Percentiles rank a stretch among this genome's conserved stretches.
Conservation (phyloP, 2,113 vertebrate species). For the Notechis scutatus region DNA sequence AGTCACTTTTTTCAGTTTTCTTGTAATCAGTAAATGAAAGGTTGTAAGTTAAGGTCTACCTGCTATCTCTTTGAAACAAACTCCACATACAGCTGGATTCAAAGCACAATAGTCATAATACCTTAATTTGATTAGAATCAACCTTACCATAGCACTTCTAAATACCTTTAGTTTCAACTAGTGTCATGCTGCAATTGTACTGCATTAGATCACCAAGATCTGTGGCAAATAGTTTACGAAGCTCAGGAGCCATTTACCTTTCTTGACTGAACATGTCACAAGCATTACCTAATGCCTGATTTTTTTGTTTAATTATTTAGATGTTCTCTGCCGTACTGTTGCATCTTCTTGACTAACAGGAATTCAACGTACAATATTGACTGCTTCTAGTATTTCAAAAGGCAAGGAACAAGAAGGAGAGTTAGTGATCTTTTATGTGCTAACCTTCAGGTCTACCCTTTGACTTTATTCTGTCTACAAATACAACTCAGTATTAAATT, state of each 20-base stretch:
- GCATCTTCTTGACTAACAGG: background rate
- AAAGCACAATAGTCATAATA: background rate
- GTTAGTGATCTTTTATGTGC: background rate
- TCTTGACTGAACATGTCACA: background rate
- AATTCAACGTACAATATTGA: background rate
- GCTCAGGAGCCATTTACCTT: background rate
- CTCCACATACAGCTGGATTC: background rate
- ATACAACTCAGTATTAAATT: background rate
- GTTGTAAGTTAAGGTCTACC: too few relatives aligned
- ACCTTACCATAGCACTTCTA: background rate
- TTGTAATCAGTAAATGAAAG: too few relatives aligned
- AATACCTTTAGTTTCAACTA: background rate
- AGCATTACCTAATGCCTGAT: background rate
- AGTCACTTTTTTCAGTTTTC: too few relatives aligned
- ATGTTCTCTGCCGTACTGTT: background rate
- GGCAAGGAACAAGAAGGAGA: background rate
- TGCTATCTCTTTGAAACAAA: background rate
- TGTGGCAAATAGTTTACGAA: background rate
- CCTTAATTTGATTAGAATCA: background rate
- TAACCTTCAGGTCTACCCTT: background rate
- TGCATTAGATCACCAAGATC: background rate
- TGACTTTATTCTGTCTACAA: background rate
- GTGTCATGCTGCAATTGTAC: background rate
- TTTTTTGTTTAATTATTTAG: constrained; percentile 6
- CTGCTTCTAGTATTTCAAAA: background rate